These are phyloP conservation scores for Philopedon plagiatum DNA, from an alignment of 2,888 invertebrate species.

Conservation along the genomic window DNA sequence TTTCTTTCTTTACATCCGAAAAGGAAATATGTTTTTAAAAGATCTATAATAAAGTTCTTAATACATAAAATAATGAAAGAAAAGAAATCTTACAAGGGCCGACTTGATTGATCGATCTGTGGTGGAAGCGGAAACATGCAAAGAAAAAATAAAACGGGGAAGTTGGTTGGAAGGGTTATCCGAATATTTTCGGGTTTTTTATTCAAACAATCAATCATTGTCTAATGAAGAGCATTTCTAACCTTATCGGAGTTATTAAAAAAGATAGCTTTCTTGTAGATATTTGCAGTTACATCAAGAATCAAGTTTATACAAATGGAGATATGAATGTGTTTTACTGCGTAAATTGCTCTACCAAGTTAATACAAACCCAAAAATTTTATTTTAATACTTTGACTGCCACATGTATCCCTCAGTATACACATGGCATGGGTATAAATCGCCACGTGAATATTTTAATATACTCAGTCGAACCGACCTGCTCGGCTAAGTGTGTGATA, in stretches of 20 bases:
- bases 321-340: too few relatives aligned
- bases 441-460: too few relatives aligned
- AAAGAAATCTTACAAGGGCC: background rate
- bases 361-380: too few relatives aligned
- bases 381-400: too few relatives aligned
- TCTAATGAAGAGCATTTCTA: slow-evolving; percentile 2
- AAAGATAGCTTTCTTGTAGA: too few relatives aligned
- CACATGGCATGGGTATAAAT: too few relatives aligned
- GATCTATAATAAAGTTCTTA: background rate
- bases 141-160: background rate
- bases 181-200: background rate
- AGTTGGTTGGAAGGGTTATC: slow-evolving; percentile 1
- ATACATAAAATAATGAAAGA: slow-evolving; percentile 9
- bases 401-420: too few relatives aligned
- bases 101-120: slow-evolving; percentile 9
- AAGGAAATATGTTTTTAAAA: background rate
- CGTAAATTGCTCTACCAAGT: too few relatives aligned
- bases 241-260: background rate
- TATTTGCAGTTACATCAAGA: too few relatives aligned
- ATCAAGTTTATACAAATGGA: too few relatives aligned
- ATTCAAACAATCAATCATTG: background rate
- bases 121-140: slow-evolving; percentile 4
- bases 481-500: too few relatives aligned
- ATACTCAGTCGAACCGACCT: too few relatives aligned
- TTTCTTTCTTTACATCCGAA: background rate